Percentiles rank a stretch among this genome's conserved stretches.
phyloP scores from a whole-genome alignment of 2,888 invertebrate genomes.

The Hololepta plana region DNA sequence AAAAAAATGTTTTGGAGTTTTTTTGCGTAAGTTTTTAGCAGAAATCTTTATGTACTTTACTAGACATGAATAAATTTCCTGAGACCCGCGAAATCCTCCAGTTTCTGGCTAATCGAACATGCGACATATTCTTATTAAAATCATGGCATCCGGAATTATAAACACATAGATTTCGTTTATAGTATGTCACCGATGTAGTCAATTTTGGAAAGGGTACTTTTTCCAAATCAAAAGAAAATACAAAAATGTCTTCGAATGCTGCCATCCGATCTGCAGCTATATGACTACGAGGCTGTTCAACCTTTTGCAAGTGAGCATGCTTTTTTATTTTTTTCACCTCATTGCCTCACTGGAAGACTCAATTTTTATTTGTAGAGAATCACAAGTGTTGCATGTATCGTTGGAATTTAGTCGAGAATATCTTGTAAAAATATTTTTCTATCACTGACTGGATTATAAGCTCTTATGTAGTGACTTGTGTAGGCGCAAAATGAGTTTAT shows the following conservation, averaged over 20 bases:
- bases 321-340: conserved; percentile 11
- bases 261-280: conserved; percentile 11
- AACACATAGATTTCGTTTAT: conserved; percentile 7
- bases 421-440: conserved; percentile 12
- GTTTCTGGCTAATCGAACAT: conserved; percentile 13
- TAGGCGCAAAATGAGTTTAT: conserved; percentile 9
- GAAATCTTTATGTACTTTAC: conserved; percentile 10
- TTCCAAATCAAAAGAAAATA: conserved; percentile 13
- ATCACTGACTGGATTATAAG: conserved; percentile 12
- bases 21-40: conserved; percentile 6
- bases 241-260: conserved; percentile 10
- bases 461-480: conserved; percentile 12
- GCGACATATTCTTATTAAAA: conserved; percentile 12
- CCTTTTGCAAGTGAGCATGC: conserved; percentile 11
- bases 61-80: conserved; percentile 11
- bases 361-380: conserved; percentile 10
- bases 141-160: conserved; percentile 11
- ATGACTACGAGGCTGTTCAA: conserved; percentile 12
- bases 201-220: conserved; percentile 13
- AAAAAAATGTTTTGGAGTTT: conserved; percentile 8
- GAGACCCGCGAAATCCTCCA: conserved; percentile 13
- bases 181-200: conserved; percentile 11
- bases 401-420: conserved; percentile 12
- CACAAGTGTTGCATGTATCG: conserved; percentile 11
- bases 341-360: conserved; percentile 9